phyloP scores from a whole-genome alignment of 2,113 vertebrate genomes.

The Pipa parva region DNA sequence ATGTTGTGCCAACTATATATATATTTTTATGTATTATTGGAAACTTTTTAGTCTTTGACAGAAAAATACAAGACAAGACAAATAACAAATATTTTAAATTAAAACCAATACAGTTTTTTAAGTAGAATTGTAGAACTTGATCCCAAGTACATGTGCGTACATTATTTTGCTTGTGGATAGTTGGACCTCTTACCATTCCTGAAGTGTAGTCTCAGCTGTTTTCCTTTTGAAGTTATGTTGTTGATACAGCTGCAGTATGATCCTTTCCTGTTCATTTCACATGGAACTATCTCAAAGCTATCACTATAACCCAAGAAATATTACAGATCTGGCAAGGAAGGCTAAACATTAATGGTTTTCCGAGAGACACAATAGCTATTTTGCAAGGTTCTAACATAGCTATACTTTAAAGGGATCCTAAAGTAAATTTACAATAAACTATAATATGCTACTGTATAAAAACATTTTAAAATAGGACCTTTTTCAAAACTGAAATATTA shows the following conservation, averaged over 20 bases:
- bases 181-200: constrained; percentile 60
- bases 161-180: constrained; percentile 50
- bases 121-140: constrained; percentile 2
- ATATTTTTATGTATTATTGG: too few relatives aligned
- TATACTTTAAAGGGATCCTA: too few relatives aligned
- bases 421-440: too few relatives aligned
- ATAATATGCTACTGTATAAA: too few relatives aligned
- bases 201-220: constrained; percentile 62
- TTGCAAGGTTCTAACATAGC: too few relatives aligned
- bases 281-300: constrained; percentile 49
- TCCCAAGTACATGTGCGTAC: constrained; percentile 48
- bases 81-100: too few relatives aligned
- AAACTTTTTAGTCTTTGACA: too few relatives aligned
- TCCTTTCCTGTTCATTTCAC: constrained; percentile 43
- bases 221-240: constrained; percentile 48
- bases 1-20: too few relatives aligned
- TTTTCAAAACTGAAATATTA: too few relatives aligned
- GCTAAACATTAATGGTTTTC: background rate
- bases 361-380: too few relatives aligned
- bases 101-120: background rate
- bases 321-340: background rate
- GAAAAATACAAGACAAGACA: too few relatives aligned
- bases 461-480: too few relatives aligned
- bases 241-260: constrained; percentile 64
- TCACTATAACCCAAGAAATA: constrained; percentile 47